phyloP scores from a whole-genome alignment of 2,797 vertebrate genomes.

The Ceyx erithaca region DNA sequence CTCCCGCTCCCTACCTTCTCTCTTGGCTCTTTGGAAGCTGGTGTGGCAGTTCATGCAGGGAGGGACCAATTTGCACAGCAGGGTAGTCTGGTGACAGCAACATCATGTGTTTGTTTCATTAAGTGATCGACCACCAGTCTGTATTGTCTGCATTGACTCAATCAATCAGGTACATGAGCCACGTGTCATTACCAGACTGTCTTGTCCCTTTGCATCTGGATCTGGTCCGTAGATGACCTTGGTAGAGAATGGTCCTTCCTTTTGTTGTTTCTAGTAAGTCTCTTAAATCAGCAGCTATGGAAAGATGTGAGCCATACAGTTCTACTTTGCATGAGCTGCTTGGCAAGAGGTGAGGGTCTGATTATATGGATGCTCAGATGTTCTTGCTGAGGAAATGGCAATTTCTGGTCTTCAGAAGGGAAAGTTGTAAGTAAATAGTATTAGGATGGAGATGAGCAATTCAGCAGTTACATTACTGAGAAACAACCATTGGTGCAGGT shows the following conservation, averaged over 20 bases:
- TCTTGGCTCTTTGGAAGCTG: not conserved
- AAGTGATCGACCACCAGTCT: not conserved
- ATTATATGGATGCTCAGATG: not conserved
- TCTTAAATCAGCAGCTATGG: not conserved
- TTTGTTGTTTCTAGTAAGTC: not conserved
- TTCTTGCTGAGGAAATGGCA: not conserved
- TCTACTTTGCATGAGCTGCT: not conserved
- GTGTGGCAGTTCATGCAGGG: accelerated
- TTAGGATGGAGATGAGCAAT: not conserved
- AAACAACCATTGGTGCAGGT: not conserved
- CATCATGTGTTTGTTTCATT: not conserved
- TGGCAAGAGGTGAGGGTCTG: not conserved
- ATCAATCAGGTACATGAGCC: not conserved
- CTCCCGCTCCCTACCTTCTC: not conserved
- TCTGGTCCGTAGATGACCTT: not conserved
- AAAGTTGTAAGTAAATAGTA: slow-evolving; percentile 7
- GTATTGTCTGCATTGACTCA: not conserved
- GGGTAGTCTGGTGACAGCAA: not conserved
- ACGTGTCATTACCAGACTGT: not conserved
- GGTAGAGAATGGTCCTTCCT: not conserved
- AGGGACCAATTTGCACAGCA: not conserved
- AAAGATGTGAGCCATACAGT: not conserved
- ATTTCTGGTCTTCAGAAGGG: slow-evolving; percentile 2
- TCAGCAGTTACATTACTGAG: not conserved
- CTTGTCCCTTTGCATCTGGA: not conserved